Base-by-base conservation (phyloP, 2,888 invertebrate genomes). In the Andricus quercusramuli region DNA sequence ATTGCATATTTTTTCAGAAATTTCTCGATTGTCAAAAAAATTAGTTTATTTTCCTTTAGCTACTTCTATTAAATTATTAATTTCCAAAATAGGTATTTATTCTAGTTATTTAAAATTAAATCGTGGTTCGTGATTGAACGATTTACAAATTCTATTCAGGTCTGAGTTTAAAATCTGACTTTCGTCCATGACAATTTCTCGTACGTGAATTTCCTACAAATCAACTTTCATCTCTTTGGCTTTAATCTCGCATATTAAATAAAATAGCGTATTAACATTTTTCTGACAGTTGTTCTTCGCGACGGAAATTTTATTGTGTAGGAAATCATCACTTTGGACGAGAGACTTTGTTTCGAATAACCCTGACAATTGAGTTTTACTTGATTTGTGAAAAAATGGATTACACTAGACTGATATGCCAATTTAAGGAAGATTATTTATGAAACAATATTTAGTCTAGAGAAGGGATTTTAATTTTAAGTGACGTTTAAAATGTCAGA, bases 81-180 rank as follows among this genome's bases (percentile, higher is more conserved):
- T 56, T 22, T 56, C 11, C 8, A 11, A 56, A 56, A 56, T n/a
- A n/a, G 8, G 22, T 56, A 56, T 56, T 56, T 56, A 56, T 56
- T 56, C 20, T 51, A 51, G 20, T 51, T 62, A 62, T 25, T 62
- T n/a, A 4, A 62, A 62, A 51, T 51, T 51, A 62, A 62, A 62
- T 11, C 25, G 25, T 22, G 25, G 4, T 62, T 51, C n/a, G 25
- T 25, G n/a, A 13, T 62, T 62, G 1, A 11, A 22, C 22, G 29
- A 29, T 56, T 74, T 11, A 74, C 20, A 74, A 25, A 32, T 74
- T 74, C 32, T 32, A 32, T 74, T 32, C 56, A 74, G n/a, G 32
- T 74, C 6, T 32, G 13, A 56, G 56, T 37, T 74, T 32, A 32
- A 56, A 74, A 74, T 74, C 74, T 74, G 56, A 56, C 47, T 51